A percentile compares a stretch with the other conserved stretches of the same genome.
Evolutionary conservation across 92 coral and sea anemone species (phyloP).

Genomic region (Paramuricea clavata): DNA sequence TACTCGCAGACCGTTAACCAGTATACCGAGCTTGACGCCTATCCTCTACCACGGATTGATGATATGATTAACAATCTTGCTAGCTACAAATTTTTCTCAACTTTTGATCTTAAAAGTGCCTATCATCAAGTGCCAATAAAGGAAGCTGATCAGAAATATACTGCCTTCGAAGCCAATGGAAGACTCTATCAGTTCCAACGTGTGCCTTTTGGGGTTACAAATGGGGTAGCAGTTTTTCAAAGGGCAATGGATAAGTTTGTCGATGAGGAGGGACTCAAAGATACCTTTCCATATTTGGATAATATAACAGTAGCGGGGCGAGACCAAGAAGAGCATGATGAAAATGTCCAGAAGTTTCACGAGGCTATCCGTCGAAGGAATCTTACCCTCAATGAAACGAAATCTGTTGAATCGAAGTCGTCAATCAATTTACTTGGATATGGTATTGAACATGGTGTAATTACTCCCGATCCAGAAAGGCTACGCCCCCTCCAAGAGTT

Average conservation of each 20-base stretch:
- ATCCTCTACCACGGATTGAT: constrained; percentile 60
- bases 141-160: constrained; percentile 48
- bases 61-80: constrained; percentile 56
- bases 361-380: too few relatives aligned
- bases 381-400: too few relatives aligned
- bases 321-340: constrained; percentile 34
- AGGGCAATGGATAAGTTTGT: constrained; percentile 68
- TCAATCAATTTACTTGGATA: too few relatives aligned
- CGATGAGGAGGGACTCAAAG: constrained; percentile 40
- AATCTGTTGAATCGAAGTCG: too few relatives aligned
- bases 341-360: not conserved
- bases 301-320: constrained; percentile 59
- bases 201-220: constrained; percentile 63
- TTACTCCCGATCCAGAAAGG: too few relatives aligned
- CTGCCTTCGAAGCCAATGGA: constrained; percentile 62
- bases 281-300: constrained; percentile 33
- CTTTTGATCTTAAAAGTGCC: constrained; percentile 35
- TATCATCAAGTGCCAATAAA: constrained; percentile 69
- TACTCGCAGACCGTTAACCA: constrained; percentile 62
- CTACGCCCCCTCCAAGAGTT: too few relatives aligned
- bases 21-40: constrained; percentile 62
- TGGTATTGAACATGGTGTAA: too few relatives aligned
- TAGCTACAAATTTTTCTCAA: constrained; percentile 50
- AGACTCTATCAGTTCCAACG: constrained; percentile 63
- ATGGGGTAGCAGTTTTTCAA: too few relatives aligned